Percentiles rank a stretch among this genome's conserved stretches.
These are phyloP conservation scores for Rotaria macrura DNA, from an alignment of 2,888 invertebrate genomes.

Conservation along the genomic window DNA sequence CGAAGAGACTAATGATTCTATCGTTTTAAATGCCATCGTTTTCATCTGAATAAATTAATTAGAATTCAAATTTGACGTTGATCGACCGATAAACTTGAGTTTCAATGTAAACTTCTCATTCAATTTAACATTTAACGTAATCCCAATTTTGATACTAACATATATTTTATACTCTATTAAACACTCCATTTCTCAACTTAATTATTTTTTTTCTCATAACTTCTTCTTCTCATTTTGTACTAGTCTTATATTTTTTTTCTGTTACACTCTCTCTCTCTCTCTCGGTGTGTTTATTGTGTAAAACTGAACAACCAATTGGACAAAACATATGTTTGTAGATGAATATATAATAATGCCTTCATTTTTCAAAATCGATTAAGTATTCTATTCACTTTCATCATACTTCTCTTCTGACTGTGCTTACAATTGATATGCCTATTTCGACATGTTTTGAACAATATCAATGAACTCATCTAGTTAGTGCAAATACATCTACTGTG, in stretches of 20 bases:
- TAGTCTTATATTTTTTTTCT: not conserved
- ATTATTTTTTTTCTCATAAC: not conserved
- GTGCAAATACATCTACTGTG: constrained; percentile 83
- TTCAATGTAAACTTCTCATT: too few relatives aligned
- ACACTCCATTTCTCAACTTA: not conserved
- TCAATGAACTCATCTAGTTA: constrained; percentile 69
- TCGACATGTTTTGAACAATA: constrained; percentile 87
- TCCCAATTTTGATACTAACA: too few relatives aligned
- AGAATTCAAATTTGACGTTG: too few relatives aligned
- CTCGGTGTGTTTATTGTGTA: not conserved
- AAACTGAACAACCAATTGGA: not conserved
- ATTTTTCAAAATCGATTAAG: constrained; percentile 75
- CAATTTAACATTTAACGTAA: too few relatives aligned
- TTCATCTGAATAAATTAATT: too few relatives aligned
- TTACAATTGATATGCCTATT: constrained; percentile 86
- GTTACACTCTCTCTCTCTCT: not conserved
- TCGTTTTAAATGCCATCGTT: too few relatives aligned
- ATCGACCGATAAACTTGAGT: too few relatives aligned
- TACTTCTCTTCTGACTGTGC: constrained; percentile 82
- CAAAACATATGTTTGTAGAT: not conserved
- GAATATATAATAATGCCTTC: constrained; percentile 52
- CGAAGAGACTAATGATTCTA: too few relatives aligned
- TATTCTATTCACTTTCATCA: constrained; percentile 85
- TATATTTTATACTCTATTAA: not conserved
- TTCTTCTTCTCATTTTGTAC: not conserved